phyloP scores from a whole-genome alignment of 2,888 invertebrate genomes.

The Aporophyla lueneburgensis region DNA sequence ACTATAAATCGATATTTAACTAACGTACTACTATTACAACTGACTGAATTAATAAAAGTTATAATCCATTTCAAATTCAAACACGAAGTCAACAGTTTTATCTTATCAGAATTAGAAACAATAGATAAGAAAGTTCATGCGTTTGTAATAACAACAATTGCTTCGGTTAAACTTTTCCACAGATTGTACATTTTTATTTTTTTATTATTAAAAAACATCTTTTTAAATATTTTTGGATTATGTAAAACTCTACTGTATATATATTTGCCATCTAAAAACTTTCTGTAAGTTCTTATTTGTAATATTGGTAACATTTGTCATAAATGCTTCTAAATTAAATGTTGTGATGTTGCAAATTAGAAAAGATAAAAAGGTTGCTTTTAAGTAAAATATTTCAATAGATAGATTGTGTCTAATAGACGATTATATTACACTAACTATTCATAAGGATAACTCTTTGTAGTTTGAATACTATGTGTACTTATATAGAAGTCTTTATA shows the following conservation, averaged over 20 bases:
- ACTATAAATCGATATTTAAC: constrained; percentile 52
- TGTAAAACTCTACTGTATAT: constrained; percentile 13
- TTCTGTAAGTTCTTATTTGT: constrained; percentile 14
- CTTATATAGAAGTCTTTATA: constrained; percentile 90
- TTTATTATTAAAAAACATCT: constrained; percentile 18
- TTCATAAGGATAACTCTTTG: constrained; percentile 74
- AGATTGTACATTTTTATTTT: constrained; percentile 29
- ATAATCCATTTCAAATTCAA: constrained; percentile 27
- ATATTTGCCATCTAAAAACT: constrained; percentile 27
- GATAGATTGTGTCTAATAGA: constrained; percentile 58
- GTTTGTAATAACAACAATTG: constrained; percentile 3
- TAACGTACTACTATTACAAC: constrained; percentile 46
- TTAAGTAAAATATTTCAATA: constrained; percentile 45
- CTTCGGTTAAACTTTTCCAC: constrained; percentile 13
- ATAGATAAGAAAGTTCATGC: constrained; percentile 7
- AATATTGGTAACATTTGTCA: constrained; percentile 20
- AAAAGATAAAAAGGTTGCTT: constrained; percentile 34
- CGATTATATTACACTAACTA: constrained; percentile 66
- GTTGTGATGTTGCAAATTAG: constrained; percentile 27
- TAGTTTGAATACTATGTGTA: constrained; percentile 73
- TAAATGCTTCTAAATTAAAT: constrained; percentile 1
- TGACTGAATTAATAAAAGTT: constrained; percentile 28
- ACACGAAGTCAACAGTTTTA: constrained; percentile 19
- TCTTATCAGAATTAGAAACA: constrained; percentile 14
- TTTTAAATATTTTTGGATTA: constrained; percentile 12